phyloP scores from a whole-genome alignment of 2,113 vertebrate genomes.

The Oophaga pumilio region DNA sequence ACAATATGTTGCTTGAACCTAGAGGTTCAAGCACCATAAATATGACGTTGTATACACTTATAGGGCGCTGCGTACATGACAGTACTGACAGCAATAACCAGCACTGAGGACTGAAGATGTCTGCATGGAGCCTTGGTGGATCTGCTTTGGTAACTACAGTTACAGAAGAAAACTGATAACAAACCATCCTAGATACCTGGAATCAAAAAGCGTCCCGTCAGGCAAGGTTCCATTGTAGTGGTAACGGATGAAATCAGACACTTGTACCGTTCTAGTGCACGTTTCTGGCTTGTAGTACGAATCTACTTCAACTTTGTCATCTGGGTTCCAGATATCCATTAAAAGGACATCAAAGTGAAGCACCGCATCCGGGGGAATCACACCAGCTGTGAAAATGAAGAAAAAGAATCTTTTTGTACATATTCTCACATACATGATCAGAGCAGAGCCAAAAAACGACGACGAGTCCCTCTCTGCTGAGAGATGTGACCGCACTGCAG shows the following conservation, averaged over 20 bases:
- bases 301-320: constrained; percentile 85
- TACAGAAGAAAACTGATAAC: too few relatives aligned
- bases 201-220: constrained; percentile 96
- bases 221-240: constrained; percentile 95
- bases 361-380: constrained; percentile 87
- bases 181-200: constrained; percentile 76
- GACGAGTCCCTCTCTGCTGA: too few relatives aligned
- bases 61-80: too few relatives aligned
- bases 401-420: not conserved
- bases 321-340: constrained; percentile 90
- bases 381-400: constrained; percentile 74
- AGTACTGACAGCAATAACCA: too few relatives aligned
- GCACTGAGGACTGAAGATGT: too few relatives aligned
- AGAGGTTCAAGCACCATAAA: too few relatives aligned
- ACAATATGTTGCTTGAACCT: too few relatives aligned
- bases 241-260: constrained; percentile 94
- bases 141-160: too few relatives aligned
- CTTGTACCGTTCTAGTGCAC: constrained; percentile 86
- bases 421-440: not conserved
- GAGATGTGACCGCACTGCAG: too few relatives aligned
- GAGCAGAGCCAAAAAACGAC: not conserved
- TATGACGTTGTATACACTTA: too few relatives aligned
- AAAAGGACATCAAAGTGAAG: constrained; percentile 95
- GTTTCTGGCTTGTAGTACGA: constrained; percentile 82
- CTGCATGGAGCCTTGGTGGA: too few relatives aligned